Conservation (phyloP, 1,140 invertebrate species). For the Sitophilus oryzae region DNA sequence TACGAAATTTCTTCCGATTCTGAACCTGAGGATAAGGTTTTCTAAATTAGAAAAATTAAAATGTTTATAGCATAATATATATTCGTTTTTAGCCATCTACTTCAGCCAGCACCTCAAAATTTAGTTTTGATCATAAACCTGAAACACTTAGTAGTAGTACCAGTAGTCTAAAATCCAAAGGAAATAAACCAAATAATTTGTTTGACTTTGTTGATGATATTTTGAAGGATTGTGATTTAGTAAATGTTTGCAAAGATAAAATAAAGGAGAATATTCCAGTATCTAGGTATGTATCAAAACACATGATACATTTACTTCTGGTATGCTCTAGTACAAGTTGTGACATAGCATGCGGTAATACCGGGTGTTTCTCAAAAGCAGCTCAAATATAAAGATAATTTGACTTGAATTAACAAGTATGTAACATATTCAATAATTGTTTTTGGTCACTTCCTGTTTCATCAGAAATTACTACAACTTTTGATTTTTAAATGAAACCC, state of each 20-base stretch:
- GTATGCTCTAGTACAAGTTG: neutral
- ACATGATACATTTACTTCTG: neutral
- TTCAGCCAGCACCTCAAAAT: neutral
- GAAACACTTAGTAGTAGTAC: no score
- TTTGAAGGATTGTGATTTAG: neutral
- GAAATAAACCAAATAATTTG: slow-evolving; percentile 4
- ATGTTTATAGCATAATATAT: neutral
- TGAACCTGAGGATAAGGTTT: neutral
- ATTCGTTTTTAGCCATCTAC: neutral
- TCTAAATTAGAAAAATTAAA: neutral
- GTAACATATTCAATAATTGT: no score
- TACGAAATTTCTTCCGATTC: no score
- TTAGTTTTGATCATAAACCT: no score
- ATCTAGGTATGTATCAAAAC: neutral
- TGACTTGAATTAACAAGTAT: no score
- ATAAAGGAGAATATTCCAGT: neutral
- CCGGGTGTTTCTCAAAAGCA: no score
- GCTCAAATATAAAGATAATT: no score
- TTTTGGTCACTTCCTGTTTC: no score
- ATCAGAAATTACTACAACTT: no score
- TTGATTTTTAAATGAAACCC: no score
- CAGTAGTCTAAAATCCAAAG: no score
- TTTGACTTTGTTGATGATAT: slow-evolving; percentile 10
- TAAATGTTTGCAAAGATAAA: neutral
- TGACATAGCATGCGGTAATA: no score